Evolutionary conservation across 2,888 invertebrate genomes (phyloP).

Genomic region (Litoditis marina): DNA sequence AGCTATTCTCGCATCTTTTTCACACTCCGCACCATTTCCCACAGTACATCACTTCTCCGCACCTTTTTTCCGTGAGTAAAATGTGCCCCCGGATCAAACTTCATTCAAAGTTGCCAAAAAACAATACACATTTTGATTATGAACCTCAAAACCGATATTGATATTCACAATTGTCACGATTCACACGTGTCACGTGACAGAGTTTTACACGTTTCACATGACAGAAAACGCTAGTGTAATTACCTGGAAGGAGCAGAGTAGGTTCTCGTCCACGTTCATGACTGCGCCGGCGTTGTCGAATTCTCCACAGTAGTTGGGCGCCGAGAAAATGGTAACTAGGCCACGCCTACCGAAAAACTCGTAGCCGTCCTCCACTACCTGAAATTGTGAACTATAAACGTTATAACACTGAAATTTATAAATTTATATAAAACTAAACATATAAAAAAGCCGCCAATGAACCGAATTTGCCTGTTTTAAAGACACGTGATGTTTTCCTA

Average conservation of each 20-base stretch:
- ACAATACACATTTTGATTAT: too few relatives aligned
- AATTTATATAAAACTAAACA: not conserved
- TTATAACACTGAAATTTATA: not conserved
- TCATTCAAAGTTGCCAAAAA: too few relatives aligned
- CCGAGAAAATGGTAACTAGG: constrained; percentile 68
- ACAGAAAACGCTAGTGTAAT: not conserved
- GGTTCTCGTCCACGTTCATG: constrained; percentile 63
- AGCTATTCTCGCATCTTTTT: too few relatives aligned
- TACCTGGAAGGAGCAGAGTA: constrained; percentile 56
- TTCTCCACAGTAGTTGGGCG: constrained; percentile 68
- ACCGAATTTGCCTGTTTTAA: not conserved
- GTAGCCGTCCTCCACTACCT: constrained; percentile 56
- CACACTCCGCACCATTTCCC: too few relatives aligned
- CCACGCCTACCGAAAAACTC: constrained; percentile 59
- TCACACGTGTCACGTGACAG: not conserved
- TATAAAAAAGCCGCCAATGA: not conserved
- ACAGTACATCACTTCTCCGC: too few relatives aligned
- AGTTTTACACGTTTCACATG: not conserved
- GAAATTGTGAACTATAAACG: constrained; percentile 8
- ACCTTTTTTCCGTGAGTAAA: too few relatives aligned
- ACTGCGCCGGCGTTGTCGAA: constrained; percentile 68
- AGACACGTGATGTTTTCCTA: not conserved
- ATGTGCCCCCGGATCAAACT: too few relatives aligned
- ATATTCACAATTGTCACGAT: not conserved
- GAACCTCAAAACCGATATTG: too few relatives aligned